These are phyloP conservation scores for Ascidia mentula DNA, from an alignment of 23 tunicate species.

Conservation along the genomic window DNA sequence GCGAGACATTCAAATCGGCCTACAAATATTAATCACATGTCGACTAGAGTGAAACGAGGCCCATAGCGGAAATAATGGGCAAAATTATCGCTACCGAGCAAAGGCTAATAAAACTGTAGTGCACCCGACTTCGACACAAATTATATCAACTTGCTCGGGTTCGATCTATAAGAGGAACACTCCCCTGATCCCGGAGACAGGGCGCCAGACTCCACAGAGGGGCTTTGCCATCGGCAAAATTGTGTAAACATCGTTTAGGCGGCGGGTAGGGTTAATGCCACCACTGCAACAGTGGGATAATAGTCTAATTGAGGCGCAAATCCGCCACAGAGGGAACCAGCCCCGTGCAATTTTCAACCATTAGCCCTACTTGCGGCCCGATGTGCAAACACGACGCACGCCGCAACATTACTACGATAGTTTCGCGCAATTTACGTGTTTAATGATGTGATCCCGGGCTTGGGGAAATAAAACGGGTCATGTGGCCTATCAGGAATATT, in stretches of 20 bases:
- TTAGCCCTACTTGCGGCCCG: not conserved
- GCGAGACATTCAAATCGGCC: no score
- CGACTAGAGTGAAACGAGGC: constrained; percentile 7
- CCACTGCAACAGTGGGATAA: not conserved
- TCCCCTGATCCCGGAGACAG: no score
- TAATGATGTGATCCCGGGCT: not conserved
- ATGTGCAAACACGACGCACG: not conserved
- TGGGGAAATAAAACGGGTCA: not conserved
- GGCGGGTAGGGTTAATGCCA: not conserved
- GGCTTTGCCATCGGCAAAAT: not conserved
- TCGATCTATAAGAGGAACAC: no score
- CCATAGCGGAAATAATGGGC: constrained; percentile 22
- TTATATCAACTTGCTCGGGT: constrained; percentile 3
- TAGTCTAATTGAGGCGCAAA: not conserved
- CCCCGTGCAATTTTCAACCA: not conserved
- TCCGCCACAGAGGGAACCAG: not conserved
- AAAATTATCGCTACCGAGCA: not conserved
- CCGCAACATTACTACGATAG: not conserved
- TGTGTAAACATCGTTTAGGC: constrained; percentile 10
- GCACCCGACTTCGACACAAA: not conserved
- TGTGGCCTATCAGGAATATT: no score
- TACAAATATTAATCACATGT: not conserved
- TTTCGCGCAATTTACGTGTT: not conserved
- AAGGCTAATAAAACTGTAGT: constrained; percentile 5
- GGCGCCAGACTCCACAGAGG: not conserved